A percentile compares a stretch with the other conserved stretches of the same genome.
Evolutionary conservation across 2,113 vertebrate genomes (phyloP).

Genomic region (Aramus guarauna): DNA sequence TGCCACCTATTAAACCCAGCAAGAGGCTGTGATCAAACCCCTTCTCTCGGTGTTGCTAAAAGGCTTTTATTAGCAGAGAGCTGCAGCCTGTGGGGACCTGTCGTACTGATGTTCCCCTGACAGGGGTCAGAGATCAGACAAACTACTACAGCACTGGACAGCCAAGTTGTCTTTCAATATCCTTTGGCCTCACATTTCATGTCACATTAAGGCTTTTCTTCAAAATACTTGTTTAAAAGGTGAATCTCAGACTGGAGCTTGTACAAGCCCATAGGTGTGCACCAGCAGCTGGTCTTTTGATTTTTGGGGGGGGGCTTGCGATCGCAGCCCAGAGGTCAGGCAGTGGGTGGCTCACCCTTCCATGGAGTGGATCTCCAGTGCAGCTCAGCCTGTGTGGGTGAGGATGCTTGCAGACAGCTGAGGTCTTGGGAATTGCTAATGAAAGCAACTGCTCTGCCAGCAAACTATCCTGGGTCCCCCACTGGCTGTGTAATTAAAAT

Average conservation of each 20-base stretch:
- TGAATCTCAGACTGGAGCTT: not conserved
- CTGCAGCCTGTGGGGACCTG: not conserved
- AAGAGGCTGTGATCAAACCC: not conserved
- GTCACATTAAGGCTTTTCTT: not conserved
- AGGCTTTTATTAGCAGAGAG: not conserved
- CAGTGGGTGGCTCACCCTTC: not conserved
- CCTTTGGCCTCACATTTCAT: not conserved
- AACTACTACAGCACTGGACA: not conserved
- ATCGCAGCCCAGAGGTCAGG: not conserved
- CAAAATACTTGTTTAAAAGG: not conserved
- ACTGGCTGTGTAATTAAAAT: conserved; percentile 44
- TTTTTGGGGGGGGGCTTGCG: rapidly evolving
- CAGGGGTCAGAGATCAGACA: conserved; percentile 25
- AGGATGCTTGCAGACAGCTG: not conserved
- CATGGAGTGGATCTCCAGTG: not conserved
- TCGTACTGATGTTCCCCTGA: not conserved
- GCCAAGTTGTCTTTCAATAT: conserved; percentile 7
- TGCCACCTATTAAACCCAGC: not conserved
- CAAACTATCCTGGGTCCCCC: not conserved
- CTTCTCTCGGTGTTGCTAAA: not conserved
- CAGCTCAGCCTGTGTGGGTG: not conserved
- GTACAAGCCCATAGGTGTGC: not conserved
- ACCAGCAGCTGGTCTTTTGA: not conserved
- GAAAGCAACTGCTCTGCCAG: conserved; percentile 9
- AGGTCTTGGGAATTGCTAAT: not conserved